phyloP scores from a whole-genome alignment of 2,113 vertebrate genomes.

The Eptatretus burgeri region DNA sequence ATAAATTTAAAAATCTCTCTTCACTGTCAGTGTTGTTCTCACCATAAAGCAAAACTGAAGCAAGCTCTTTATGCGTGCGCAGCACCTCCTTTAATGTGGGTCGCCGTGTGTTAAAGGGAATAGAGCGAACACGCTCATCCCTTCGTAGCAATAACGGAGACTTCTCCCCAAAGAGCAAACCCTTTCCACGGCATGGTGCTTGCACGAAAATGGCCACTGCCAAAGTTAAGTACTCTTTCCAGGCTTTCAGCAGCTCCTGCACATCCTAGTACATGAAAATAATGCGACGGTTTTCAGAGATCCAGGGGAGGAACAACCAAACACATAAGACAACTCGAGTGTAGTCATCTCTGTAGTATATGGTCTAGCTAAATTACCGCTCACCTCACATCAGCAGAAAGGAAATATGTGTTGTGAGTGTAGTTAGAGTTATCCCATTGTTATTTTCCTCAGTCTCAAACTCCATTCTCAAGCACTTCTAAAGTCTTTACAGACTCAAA shows the following conservation, averaged over 20 bases:
- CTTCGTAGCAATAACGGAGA: constrained; percentile 23
- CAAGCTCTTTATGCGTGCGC: constrained; percentile 29
- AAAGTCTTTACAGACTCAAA: no score
- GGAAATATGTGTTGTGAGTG: no score
- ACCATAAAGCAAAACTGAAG: constrained; percentile 45
- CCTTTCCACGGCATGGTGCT: constrained; percentile 30
- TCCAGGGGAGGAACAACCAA: no score
- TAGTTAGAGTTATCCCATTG: no score
- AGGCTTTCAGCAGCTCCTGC: constrained; percentile 40
- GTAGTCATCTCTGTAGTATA: no score
- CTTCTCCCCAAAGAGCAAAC: constrained; percentile 30
- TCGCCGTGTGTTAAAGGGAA: constrained; percentile 50
- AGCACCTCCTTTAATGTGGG: constrained; percentile 50
- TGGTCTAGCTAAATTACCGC: no score
- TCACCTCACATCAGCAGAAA: no score
- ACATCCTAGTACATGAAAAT: constrained; percentile 24
- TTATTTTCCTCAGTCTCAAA: no score
- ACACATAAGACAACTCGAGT: no score
- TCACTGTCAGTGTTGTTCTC: constrained; percentile 9
- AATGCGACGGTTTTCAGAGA: no score
- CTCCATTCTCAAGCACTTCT: no score
- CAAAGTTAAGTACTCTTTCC: constrained; percentile 29
- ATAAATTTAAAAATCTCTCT: no score
- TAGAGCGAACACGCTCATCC: constrained; percentile 29
- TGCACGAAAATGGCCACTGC: constrained; percentile 40